Percentiles rank a stretch among this genome's conserved stretches.
These are phyloP conservation scores for Aotus griseimembra DNA, from an alignment of 2,797 vertebrate species.

Conservation along the genomic window DNA sequence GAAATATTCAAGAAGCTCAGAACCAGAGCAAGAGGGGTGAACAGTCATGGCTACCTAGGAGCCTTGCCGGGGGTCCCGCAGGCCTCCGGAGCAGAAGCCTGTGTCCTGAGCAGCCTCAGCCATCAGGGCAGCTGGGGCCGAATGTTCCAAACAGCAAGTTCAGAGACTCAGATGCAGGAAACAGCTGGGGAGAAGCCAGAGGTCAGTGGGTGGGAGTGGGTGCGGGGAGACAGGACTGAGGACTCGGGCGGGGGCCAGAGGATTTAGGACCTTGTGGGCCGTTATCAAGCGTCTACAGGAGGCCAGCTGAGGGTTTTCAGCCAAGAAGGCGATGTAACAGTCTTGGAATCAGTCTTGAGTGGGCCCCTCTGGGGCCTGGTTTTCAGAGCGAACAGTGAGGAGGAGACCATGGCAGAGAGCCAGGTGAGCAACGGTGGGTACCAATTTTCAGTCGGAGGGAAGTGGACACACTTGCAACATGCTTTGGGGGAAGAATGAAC, in stretches of 20 bases:
- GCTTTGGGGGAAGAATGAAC: not conserved
- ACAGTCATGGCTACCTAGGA: no score
- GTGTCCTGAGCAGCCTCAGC: no score
- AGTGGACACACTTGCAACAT: rapidly evolving
- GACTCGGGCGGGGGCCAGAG: rapidly evolving
- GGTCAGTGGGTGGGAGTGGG: rapidly evolving
- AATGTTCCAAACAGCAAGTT: not conserved
- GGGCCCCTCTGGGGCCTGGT: not conserved
- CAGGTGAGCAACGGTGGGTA: rapidly evolving
- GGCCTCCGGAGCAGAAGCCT: not conserved
- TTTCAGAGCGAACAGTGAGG: not conserved
- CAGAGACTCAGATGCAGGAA: not conserved
- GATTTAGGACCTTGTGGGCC: not conserved
- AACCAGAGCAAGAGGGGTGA: not conserved
- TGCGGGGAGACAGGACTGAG: rapidly evolving
- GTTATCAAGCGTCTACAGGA: rapidly evolving
- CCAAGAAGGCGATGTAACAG: rapidly evolving
- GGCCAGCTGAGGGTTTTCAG: not conserved
- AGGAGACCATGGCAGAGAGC: no score
- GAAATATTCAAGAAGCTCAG: not conserved
- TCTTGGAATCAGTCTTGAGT: not conserved
- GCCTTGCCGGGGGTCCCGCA: not conserved
- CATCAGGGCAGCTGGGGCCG: not conserved
- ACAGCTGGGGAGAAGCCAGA: no score
- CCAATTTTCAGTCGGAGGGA: no score